phyloP scores from a whole-genome alignment of 2,797 vertebrate species.

The Centropyge bicolor region DNA sequence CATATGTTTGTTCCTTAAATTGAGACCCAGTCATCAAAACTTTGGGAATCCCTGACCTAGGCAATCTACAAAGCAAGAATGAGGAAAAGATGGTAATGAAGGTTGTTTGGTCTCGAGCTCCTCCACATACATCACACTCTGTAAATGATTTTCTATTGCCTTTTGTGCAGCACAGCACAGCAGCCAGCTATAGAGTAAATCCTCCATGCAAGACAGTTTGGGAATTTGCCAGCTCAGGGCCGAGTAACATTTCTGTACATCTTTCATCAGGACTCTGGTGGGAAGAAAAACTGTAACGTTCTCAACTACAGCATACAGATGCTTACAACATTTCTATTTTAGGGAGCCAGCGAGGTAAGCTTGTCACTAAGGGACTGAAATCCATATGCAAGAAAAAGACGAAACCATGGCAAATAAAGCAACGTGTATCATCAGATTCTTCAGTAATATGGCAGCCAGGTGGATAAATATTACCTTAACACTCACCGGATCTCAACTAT shows the following conservation, averaged over 20 bases:
- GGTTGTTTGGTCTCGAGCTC: constrained; percentile 3
- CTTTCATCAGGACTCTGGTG: neutral
- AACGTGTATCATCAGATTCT: neutral
- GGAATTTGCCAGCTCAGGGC: constrained; percentile 24
- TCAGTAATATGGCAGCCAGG: neutral
- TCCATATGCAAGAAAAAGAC: neutral
- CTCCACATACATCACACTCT: neutral
- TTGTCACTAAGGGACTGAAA: neutral
- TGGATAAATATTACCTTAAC: neutral
- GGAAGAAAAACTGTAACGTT: constrained; percentile 20
- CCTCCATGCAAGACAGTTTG: constrained; percentile 15
- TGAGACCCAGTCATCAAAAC: too few relatives aligned
- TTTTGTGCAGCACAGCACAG: neutral
- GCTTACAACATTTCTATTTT: constrained; percentile 13
- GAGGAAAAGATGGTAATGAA: neutral
- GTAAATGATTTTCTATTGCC: neutral
- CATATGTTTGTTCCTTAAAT: too few relatives aligned
- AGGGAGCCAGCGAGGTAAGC: neutral
- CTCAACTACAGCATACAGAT: neutral
- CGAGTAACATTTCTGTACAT: constrained; percentile 12
- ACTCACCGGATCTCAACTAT: neutral
- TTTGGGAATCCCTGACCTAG: neutral
- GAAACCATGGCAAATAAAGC: neutral
- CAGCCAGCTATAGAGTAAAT: neutral
- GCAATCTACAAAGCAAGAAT: constrained; percentile 6